phyloP scores from a whole-genome alignment of 2,113 vertebrate genomes.

The Bucco capensis region DNA sequence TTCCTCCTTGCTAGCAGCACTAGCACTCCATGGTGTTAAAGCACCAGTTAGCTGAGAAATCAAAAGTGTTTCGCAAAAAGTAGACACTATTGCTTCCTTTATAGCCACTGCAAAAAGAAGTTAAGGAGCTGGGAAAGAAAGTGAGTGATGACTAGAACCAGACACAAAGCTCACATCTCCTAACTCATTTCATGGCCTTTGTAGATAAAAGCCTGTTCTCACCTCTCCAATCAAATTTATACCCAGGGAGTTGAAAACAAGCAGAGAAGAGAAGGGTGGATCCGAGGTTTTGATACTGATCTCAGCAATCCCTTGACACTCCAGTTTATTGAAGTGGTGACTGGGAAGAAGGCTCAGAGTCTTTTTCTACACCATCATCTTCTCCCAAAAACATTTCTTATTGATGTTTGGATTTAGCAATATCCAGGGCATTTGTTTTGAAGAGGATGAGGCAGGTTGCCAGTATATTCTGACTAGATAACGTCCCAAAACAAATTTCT shows the following conservation, averaged over 20 bases:
- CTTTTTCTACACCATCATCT: background rate
- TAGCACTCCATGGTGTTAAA: background rate
- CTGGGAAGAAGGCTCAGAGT: background rate
- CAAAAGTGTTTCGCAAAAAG: background rate
- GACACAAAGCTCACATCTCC: background rate
- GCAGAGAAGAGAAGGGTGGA: background rate
- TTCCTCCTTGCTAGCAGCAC: background rate
- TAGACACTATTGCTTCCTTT: background rate
- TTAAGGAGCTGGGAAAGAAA: background rate
- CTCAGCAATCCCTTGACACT: background rate
- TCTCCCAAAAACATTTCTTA: background rate
- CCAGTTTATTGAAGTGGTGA: background rate
- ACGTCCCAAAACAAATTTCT: slow-evolving; percentile 1
- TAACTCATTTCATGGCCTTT: background rate
- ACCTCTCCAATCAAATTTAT: slow-evolving; percentile 49
- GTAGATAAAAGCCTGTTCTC: slow-evolving; percentile 44
- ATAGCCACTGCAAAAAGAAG: background rate
- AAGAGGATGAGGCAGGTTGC: slow-evolving; percentile 7
- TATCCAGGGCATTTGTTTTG: background rate
- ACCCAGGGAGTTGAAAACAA: background rate
- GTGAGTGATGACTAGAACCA: slow-evolving; percentile 27
- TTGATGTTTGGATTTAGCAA: background rate
- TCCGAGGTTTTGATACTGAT: background rate
- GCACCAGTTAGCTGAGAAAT: background rate
- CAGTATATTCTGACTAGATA: slow-evolving; percentile 53